Conservation (phyloP, 2,797 vertebrate genomes). For the Microcaecilia unicolor region DNA sequence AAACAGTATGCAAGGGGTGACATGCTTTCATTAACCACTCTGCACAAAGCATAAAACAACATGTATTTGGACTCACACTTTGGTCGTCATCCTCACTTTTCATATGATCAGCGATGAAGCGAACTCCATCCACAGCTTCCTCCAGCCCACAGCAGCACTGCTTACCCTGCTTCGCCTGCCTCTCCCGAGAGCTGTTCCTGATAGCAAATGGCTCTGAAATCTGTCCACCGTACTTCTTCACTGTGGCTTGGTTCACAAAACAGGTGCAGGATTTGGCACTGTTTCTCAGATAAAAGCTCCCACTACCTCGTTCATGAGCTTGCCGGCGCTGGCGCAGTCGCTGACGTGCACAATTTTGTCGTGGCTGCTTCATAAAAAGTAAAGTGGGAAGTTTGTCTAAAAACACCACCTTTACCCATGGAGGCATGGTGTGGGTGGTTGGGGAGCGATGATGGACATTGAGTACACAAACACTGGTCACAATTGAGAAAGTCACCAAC, state of each 20-base stretch:
- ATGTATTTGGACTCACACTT: constrained; percentile 91
- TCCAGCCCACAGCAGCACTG: constrained; percentile 37
- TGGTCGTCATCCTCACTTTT: constrained; percentile 89
- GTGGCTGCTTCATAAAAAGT: constrained; percentile 89
- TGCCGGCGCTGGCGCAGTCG: constrained; percentile 69
- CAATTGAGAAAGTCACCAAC: constrained; percentile 91
- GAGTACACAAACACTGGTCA: constrained; percentile 90
- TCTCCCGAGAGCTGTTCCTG: constrained; percentile 65
- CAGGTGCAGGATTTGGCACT: constrained; percentile 61
- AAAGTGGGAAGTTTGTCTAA: constrained; percentile 80
- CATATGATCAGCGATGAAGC: constrained; percentile 85
- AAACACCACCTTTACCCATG: constrained; percentile 88
- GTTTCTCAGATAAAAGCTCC: constrained; percentile 47
- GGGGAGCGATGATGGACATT: constrained; percentile 93
- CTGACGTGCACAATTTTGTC: constrained; percentile 80
- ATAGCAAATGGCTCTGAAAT: constrained; percentile 40
- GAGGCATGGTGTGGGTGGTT: constrained; percentile 93
- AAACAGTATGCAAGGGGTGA: too few species aligned
- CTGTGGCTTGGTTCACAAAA: constrained; percentile 72
- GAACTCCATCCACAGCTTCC: constrained; percentile 52
- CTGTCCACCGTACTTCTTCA: constrained; percentile 67
- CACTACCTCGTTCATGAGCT: constrained; percentile 38
- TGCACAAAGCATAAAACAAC: too few species aligned
- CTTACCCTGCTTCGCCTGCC: constrained; percentile 47
- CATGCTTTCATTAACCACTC: too few species aligned